Evolutionary conservation across 53 echinoderm and acorn worm genomes (phyloP).

Genomic region (Henricia sp.): DNA sequence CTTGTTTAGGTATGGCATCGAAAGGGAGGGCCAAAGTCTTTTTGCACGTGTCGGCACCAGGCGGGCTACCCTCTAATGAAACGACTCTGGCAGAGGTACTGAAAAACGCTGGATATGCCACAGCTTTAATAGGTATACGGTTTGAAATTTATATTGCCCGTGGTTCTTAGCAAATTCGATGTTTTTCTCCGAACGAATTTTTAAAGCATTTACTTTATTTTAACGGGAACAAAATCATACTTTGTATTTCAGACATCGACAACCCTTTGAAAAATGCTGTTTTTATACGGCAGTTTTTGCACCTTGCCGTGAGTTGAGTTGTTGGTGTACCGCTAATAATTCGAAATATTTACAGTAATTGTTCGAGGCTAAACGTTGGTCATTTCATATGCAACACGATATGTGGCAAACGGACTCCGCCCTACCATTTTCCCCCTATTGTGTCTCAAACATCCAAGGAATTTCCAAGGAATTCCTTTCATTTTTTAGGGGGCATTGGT

Average conservation of each 20-base stretch:
- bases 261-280: no score
- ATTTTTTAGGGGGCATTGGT: not conserved
- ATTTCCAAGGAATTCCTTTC: no score
- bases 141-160: not conserved
- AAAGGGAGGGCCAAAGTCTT: not conserved
- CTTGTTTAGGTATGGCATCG: slow-evolving; percentile 12
- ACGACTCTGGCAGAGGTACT: slow-evolving; percentile 53
- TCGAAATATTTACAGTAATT: no score
- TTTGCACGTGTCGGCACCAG: slow-evolving; percentile 29
- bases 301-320: no score
- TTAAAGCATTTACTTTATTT: no score
- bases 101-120: slow-evolving; percentile 37
- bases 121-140: slow-evolving; percentile 54
- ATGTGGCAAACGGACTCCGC: no score
- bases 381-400: not conserved
- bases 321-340: no score
- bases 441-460: not conserved
- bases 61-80: slow-evolving; percentile 46
- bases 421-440: not conserved
- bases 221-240: no score
- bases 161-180: not conserved
- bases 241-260: no score
- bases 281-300: no score
- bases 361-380: not conserved
- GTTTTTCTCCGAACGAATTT: no score